Conservation (phyloP, 2,797 vertebrate genomes). For the Yasuhikotakia modesta region DNA sequence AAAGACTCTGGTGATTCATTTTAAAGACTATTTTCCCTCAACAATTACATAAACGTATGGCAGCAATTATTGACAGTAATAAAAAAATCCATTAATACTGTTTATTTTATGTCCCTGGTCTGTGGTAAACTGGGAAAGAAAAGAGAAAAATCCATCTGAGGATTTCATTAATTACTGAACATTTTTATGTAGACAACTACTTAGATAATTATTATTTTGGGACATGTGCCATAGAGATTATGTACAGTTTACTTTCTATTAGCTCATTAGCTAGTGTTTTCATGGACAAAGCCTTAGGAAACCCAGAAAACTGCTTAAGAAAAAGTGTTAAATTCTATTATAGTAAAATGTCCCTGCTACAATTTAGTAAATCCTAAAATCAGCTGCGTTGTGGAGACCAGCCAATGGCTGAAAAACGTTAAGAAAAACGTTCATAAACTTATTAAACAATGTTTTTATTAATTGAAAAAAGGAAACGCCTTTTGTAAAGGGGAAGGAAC, state of each 20-base stretch:
- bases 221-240: not conserved
- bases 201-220: not conserved
- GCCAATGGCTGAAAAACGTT: not conserved
- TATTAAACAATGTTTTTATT: not conserved
- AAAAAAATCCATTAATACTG: conserved; percentile 7
- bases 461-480: not conserved
- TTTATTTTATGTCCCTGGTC: not conserved
- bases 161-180: not conserved
- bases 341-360: not conserved
- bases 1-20: not conserved
- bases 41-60: not conserved
- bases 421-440: not conserved
- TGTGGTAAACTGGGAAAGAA: not conserved
- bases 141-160: not conserved
- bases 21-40: not conserved
- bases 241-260: not conserved
- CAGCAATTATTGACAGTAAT: not conserved
- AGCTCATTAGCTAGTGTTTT: not conserved
- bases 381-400: no score
- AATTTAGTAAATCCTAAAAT: not conserved
- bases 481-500: not conserved
- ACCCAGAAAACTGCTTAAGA: not conserved
- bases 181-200: not conserved
- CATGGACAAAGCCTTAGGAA: not conserved
- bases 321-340: not conserved